Percentiles rank a stretch among this genome's conserved stretches.
These are phyloP conservation scores for Takifugu bimaculatus DNA, from an alignment of 2,113 vertebrate species.

Conservation along the genomic window DNA sequence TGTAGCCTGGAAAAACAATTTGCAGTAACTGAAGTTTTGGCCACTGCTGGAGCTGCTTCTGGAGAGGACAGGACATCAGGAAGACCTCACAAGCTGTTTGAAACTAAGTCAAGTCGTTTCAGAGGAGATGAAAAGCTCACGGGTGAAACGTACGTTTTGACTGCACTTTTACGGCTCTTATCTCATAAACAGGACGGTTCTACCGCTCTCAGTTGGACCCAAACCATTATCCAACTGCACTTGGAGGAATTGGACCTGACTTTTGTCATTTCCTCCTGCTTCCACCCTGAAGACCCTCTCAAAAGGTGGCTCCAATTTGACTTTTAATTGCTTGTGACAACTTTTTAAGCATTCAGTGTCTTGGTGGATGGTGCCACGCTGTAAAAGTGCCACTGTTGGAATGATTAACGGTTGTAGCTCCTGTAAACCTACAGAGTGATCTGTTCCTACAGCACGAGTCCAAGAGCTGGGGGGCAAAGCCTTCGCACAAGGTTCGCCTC, in stretches of 20 bases:
- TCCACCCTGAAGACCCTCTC: background rate
- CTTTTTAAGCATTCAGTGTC: background rate
- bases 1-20: conserved; percentile 23
- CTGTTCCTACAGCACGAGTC: conserved; percentile 27
- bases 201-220: background rate
- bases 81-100: conserved; percentile 9
- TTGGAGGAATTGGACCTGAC: background rate
- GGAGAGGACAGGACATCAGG: conserved; percentile 7
- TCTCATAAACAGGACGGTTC: conserved; percentile 3
- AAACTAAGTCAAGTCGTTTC: conserved; percentile 3
- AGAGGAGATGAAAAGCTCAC: conserved; percentile 1
- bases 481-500: conserved; percentile 65
- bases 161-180: background rate
- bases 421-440: background rate
- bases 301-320: background rate
- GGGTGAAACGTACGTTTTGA: conserved; percentile 1
- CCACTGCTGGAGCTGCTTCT: conserved; percentile 3
- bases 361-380: conserved; percentile 3
- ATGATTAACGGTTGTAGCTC: conserved; percentile 13
- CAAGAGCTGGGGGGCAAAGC: conserved; percentile 49
- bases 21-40: conserved; percentile 2
- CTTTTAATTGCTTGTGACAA: no score
- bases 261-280: conserved; percentile 9
- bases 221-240: background rate
- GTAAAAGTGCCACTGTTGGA: conserved; percentile 20